A percentile compares a stretch with the other conserved stretches of the same genome.
Evolutionary conservation across 1,140 invertebrate genomes (phyloP).

Genomic region (Capitella teleta): DNA sequence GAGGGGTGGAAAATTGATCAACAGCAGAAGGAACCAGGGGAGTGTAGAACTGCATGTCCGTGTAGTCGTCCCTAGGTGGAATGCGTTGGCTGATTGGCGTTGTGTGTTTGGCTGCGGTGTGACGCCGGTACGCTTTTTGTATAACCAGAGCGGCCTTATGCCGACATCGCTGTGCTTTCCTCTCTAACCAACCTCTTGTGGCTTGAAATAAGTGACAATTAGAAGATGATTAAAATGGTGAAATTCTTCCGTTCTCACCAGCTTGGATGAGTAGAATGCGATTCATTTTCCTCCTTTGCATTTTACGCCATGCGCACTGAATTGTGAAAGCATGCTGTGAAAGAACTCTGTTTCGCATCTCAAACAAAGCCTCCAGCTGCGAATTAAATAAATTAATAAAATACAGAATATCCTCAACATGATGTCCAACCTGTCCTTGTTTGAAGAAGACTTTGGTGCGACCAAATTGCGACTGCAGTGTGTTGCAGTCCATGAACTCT

Average conservation of each 20-base stretch:
- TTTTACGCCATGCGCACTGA: conserved; percentile 15
- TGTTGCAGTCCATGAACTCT: background rate
- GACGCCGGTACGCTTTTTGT: too few species aligned
- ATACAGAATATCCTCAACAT: background rate
- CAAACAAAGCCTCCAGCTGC: conserved; percentile 20
- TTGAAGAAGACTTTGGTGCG: conserved; percentile 23
- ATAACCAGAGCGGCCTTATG: too few species aligned
- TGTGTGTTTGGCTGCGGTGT: too few species aligned
- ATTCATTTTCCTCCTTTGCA: conserved; percentile 7
- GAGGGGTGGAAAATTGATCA: too few species aligned
- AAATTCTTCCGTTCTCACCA: background rate
- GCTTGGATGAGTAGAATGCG: conserved; percentile 4
- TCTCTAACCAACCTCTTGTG: too few species aligned
- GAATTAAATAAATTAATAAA: conserved; percentile 2
- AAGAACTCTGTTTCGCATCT: conserved; percentile 12
- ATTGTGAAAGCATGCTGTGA: conserved; percentile 12
- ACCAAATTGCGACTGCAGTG: conserved; percentile 20
- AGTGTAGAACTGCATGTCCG: too few species aligned
- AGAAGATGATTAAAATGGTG: too few species aligned
- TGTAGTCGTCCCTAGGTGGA: too few species aligned
- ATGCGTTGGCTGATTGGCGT: too few species aligned
- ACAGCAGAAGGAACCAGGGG: too few species aligned
- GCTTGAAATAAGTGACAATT: too few species aligned
- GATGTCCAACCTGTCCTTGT: conserved; percentile 19
- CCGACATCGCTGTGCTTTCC: too few species aligned